Conservation (phyloP, 1,140 invertebrate genomes). For the Wasmannia auropunctata region DNA sequence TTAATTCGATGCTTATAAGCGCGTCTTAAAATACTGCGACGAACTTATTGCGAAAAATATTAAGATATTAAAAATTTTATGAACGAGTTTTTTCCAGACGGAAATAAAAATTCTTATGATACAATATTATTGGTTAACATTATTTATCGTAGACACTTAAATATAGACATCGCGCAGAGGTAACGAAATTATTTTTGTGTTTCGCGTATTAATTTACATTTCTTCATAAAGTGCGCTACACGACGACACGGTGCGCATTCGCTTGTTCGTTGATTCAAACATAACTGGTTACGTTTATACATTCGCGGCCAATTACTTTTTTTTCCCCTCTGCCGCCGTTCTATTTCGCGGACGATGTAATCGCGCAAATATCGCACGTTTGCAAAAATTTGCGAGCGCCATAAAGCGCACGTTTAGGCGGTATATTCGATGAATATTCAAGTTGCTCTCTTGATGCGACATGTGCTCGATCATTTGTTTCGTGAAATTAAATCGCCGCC, state of each 20-base stretch:
- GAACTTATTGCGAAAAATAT: too few species aligned
- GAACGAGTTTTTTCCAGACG: background rate
- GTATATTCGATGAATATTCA: conserved; percentile 50
- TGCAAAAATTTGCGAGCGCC: conserved; percentile 25
- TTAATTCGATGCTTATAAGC: too few species aligned
- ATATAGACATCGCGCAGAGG: background rate
- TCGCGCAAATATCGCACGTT: conserved; percentile 33
- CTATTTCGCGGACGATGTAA: conserved; percentile 37
- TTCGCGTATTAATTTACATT: background rate
- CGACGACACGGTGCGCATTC: background rate
- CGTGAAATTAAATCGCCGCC: conserved; percentile 28
- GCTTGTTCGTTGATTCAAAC: conserved; percentile 17
- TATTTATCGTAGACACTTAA: too few species aligned
- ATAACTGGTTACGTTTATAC: conserved; percentile 25
- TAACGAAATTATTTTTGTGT: background rate
- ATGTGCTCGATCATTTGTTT: conserved; percentile 30
- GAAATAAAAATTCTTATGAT: too few species aligned
- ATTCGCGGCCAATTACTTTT: conserved; percentile 27
- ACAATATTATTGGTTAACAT: too few species aligned
- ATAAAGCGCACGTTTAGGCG: conserved; percentile 38
- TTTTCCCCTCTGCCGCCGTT: background rate
- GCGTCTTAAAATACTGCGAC: too few species aligned
- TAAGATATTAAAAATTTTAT: too few species aligned
- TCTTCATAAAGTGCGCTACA: conserved; percentile 9
- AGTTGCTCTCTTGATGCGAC: conserved; percentile 42